A percentile compares a stretch with the other conserved stretches of the same genome.
Evolutionary conservation across 2,797 vertebrate genomes (phyloP).

Genomic region (Varecia variegata): DNA sequence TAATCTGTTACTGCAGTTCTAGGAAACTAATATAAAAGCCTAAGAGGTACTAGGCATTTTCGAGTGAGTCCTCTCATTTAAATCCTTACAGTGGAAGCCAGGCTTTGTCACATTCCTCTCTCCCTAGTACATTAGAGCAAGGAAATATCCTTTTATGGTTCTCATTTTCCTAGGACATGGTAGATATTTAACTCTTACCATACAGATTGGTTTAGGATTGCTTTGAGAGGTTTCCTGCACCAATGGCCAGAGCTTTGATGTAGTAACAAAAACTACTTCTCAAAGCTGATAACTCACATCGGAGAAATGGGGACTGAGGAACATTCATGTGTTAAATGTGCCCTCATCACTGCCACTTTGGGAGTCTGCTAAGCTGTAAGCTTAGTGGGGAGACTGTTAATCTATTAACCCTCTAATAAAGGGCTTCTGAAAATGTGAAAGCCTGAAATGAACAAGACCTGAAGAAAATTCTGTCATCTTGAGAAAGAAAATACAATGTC

Average conservation of each 20-base stretch:
- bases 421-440: neutral
- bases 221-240: neutral
- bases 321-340: too few species aligned
- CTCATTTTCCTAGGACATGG: neutral
- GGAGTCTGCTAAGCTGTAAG: neutral
- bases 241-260: neutral
- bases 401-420: neutral
- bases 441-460: neutral
- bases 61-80: too few species aligned
- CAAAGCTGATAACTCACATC: neutral
- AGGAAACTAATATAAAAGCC: neutral
- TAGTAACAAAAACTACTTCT: neutral
- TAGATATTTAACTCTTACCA: neutral
- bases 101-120: neutral
- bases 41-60: accelerated
- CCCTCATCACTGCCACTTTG: accelerated
- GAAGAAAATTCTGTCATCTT: neutral
- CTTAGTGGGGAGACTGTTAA: neutral
- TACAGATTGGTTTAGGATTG: neutral
- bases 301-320: neutral
- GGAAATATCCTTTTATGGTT: neutral
- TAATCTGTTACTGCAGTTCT: neutral
- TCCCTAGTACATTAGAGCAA: neutral
- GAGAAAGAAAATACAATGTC: neutral
- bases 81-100: neutral